Conservation (phyloP, 2,888 invertebrate species). For the Terebella lapidaria region DNA sequence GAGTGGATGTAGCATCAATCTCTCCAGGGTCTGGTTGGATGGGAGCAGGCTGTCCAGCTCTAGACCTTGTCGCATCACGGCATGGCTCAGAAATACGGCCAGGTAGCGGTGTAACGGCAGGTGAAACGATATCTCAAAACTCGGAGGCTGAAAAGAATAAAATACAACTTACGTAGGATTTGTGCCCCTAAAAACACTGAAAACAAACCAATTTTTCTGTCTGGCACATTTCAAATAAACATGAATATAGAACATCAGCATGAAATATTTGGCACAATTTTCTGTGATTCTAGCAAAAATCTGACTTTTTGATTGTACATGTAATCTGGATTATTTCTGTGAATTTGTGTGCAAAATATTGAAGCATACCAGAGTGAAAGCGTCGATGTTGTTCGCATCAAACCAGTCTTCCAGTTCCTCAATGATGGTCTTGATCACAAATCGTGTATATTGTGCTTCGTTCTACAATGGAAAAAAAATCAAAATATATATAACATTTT, state of each 20-base stretch:
- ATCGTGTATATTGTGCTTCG: constrained; percentile 5
- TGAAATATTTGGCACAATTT: too few relatives aligned
- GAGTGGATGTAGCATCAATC: constrained; percentile 82
- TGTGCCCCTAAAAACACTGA: too few relatives aligned
- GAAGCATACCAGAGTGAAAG: not conserved
- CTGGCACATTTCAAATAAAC: too few relatives aligned
- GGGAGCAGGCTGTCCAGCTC: constrained; percentile 76
- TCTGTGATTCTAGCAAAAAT: too few relatives aligned
- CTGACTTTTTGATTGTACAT: too few relatives aligned
- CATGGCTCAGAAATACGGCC: constrained; percentile 77
- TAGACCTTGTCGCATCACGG: constrained; percentile 63
- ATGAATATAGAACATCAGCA: too few relatives aligned
- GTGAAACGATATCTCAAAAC: constrained; percentile 84
- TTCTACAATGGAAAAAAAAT: not conserved
- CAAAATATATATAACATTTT: too few relatives aligned
- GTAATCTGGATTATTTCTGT: too few relatives aligned
- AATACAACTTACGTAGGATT: too few relatives aligned
- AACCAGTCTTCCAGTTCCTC: constrained; percentile 80
- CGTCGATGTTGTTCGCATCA: constrained; percentile 62
- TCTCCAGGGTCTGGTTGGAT: constrained; percentile 60
- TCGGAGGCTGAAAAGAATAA: constrained; percentile 42
- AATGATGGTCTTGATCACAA: constrained; percentile 13
- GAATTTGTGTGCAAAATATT: too few relatives aligned
- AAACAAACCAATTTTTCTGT: too few relatives aligned
- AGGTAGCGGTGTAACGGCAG: constrained; percentile 93